Conservation (phyloP, 2,797 vertebrate genomes). For the Lutjanus argentimaculatus region DNA sequence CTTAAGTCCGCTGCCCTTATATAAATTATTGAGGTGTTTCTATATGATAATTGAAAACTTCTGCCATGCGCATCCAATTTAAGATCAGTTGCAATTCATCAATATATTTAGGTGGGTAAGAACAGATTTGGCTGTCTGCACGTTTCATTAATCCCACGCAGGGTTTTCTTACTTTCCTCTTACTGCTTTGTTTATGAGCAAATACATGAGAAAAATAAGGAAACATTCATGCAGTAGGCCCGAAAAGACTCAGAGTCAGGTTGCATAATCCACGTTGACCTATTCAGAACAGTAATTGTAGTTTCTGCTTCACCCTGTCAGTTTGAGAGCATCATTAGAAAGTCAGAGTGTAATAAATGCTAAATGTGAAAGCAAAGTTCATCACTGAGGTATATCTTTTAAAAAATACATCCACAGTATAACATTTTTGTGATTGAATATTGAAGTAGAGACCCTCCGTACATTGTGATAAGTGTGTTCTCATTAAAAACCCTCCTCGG, state of each 20-base stretch:
- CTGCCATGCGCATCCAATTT: too few relatives aligned
- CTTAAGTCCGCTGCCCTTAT: too few relatives aligned
- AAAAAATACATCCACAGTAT: not conserved
- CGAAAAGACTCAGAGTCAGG: not conserved
- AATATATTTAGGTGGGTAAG: too few relatives aligned
- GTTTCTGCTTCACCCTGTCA: not conserved
- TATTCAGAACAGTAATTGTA: not conserved
- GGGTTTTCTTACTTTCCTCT: too few relatives aligned
- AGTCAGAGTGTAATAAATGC: not conserved
- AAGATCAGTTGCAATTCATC: too few relatives aligned
- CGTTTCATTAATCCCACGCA: too few relatives aligned
- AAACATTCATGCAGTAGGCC: too few relatives aligned
- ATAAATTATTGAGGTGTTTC: too few relatives aligned
- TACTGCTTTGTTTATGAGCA: too few relatives aligned
- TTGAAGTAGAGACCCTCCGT: not conserved
- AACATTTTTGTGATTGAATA: not conserved
- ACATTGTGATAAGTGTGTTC: constrained; percentile 20
- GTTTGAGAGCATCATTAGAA: not conserved
- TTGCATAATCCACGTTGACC: not conserved
- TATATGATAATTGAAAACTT: too few relatives aligned
- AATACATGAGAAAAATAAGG: too few relatives aligned
- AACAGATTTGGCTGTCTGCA: too few relatives aligned
- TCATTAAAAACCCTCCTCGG: constrained; percentile 26
- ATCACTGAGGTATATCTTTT: not conserved
- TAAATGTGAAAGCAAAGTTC: not conserved